Conservation (phyloP, 2,797 vertebrate species). For the Synaphobranchus kaupii region DNA sequence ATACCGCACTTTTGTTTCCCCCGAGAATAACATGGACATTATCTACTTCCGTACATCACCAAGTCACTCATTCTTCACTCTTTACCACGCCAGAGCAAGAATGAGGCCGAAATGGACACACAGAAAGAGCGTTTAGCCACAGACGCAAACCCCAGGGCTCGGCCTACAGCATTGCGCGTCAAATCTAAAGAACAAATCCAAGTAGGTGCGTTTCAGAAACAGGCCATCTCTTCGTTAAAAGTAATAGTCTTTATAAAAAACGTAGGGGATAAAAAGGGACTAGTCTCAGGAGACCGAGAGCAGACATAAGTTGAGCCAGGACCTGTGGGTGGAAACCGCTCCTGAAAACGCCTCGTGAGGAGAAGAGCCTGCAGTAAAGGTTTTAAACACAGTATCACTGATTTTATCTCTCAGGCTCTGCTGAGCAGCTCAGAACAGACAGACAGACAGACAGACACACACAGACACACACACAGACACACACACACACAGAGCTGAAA, state of each 20-base stretch:
- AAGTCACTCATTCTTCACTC: no score
- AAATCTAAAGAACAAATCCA: not conserved
- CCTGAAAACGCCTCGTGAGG: conserved; percentile 35
- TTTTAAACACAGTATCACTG: conserved; percentile 33
- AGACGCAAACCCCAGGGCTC: not conserved
- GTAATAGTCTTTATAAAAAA: no score
- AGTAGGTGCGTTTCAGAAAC: not conserved
- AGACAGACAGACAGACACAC: no score
- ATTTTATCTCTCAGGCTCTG: conserved; percentile 24
- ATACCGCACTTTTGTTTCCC: no score
- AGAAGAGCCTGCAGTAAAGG: conserved; percentile 53
- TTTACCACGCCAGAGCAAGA: not conserved
- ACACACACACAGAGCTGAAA: conserved; percentile 16
- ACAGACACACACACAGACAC: no score
- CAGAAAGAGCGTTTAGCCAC: not conserved
- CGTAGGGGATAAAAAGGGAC: not conserved
- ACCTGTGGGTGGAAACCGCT: conserved; percentile 41
- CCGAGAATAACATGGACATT: no score
- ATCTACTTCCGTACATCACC: no score
- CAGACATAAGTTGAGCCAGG: conserved; percentile 35
- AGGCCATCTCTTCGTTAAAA: not conserved
- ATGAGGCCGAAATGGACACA: not conserved
- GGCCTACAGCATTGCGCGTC: not conserved
- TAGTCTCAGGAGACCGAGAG: not conserved
- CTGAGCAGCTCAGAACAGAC: conserved; percentile 41